Evolutionary conservation across 1,140 invertebrate species (phyloP).

Genomic region (Caenorhabditis briggsae): DNA sequence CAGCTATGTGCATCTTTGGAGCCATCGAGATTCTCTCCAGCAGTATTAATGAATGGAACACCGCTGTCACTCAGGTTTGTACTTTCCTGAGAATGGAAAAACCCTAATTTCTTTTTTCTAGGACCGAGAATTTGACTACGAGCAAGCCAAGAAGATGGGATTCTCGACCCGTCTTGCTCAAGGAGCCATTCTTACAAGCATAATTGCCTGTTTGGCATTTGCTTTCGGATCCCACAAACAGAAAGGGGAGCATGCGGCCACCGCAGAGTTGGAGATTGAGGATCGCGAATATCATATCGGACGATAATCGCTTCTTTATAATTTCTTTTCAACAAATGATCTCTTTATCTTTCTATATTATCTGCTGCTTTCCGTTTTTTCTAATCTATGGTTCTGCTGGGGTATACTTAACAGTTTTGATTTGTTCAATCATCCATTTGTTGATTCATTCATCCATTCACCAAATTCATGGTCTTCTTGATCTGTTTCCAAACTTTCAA

Average conservation of each 20-base stretch:
- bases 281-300: slow-evolving; percentile 74
- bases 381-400: no score
- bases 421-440: no score
- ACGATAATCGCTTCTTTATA: slow-evolving; percentile 21
- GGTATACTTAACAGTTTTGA: no score
- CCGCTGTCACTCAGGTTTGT: slow-evolving; percentile 61
- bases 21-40: slow-evolving; percentile 71
- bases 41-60: slow-evolving; percentile 73
- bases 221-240: slow-evolving; percentile 71
- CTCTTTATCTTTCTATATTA: no score
- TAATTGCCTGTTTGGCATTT: slow-evolving; percentile 69
- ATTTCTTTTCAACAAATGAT: no score
- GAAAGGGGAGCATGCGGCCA: slow-evolving; percentile 74
- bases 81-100: not conserved
- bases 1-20: slow-evolving; percentile 65
- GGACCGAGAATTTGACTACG: slow-evolving; percentile 70
- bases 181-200: slow-evolving; percentile 64
- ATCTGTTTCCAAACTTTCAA: no score
- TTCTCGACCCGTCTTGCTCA: slow-evolving; percentile 70
- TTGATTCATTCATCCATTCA: no score
- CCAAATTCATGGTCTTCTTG: no score
- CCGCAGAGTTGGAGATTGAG: slow-evolving; percentile 74
- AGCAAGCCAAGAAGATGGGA: slow-evolving; percentile 67
- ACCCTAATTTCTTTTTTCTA: not conserved
- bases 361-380: no score